Evolutionary conservation across 1,140 invertebrate genomes (phyloP).

Genomic region (Pseudomyrmex concolor): DNA sequence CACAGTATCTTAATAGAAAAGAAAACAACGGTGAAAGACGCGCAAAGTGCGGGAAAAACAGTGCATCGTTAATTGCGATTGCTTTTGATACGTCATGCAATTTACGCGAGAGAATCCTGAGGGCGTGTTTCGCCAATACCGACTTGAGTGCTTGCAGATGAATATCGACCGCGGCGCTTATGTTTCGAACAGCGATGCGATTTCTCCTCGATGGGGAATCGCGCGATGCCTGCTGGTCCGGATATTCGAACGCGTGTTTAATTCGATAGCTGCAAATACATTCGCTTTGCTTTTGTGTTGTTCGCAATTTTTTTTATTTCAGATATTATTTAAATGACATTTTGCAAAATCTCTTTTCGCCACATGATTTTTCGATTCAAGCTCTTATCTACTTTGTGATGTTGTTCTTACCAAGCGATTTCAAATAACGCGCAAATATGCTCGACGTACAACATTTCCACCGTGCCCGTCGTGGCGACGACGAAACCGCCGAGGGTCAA

Average conservation of each 20-base stretch:
- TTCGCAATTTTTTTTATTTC: neutral
- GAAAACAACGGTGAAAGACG: neutral
- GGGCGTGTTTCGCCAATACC: neutral
- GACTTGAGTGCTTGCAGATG: conserved; percentile 13
- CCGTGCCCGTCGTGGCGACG: neutral
- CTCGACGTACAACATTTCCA: neutral
- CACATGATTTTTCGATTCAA: neutral
- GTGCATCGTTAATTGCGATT: too few species aligned
- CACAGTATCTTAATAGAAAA: conserved; percentile 3
- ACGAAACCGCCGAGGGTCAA: neutral
- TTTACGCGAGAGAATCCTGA: neutral
- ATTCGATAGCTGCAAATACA: conserved; percentile 23
- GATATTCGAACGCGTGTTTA: neutral
- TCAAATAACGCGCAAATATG: conserved; percentile 20
- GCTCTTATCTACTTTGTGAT: neutral
- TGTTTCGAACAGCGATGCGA: neutral
- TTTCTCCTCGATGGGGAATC: neutral
- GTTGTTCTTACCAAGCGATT: conserved; percentile 1
- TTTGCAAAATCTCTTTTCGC: neutral
- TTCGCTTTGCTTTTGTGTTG: neutral
- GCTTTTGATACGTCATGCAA: neutral
- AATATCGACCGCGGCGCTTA: conserved; percentile 19
- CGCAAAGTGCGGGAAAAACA: too few species aligned
- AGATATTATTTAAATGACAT: too few species aligned
- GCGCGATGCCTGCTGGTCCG: neutral